Evolutionary conservation across 2,113 vertebrate species (phyloP).

Genomic region (Rhea pennata): DNA sequence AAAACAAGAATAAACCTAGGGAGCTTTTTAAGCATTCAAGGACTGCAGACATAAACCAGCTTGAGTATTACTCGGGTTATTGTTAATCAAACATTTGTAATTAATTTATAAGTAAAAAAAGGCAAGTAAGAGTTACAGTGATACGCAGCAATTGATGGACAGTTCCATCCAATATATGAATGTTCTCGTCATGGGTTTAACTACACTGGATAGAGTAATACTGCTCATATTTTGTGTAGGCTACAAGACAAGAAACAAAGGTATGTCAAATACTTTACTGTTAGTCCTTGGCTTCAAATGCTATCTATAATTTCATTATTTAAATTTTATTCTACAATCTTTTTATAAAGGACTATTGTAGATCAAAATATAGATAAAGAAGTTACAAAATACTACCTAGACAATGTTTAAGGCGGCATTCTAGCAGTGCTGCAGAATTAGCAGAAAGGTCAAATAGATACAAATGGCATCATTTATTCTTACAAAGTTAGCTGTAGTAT

Average conservation of each 20-base stretch:
- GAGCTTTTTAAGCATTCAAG: neutral
- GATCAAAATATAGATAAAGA: neutral
- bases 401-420: neutral
- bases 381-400: neutral
- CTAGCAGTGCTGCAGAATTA: neutral
- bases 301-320: neutral
- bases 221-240: neutral
- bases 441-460: neutral
- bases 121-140: neutral
- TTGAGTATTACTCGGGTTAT: neutral
- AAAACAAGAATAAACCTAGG: constrained; percentile 49
- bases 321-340: neutral
- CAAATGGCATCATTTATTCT: neutral
- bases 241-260: neutral
- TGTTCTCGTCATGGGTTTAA: neutral
- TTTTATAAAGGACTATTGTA: neutral
- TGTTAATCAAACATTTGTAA: neutral
- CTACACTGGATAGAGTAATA: neutral
- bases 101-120: neutral
- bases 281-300: neutral
- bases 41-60: neutral
- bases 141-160: neutral
- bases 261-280: neutral
- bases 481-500: neutral
- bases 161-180: rapidly evolving